These are phyloP conservation scores for Ariolimax columbianus DNA, from an alignment of 2,888 invertebrate genomes.

Conservation along the genomic window DNA sequence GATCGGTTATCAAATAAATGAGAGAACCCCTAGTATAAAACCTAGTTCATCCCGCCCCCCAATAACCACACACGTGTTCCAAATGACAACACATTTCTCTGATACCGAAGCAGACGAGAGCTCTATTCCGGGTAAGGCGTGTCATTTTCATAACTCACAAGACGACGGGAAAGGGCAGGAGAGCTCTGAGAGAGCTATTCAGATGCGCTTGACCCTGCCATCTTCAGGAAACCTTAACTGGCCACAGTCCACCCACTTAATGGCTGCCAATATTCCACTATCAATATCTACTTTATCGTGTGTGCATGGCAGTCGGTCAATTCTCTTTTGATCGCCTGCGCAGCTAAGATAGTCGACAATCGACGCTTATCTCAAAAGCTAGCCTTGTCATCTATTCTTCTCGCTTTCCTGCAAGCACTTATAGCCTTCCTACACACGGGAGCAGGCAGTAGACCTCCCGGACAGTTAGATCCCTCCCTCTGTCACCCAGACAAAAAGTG, in stretches of 20 bases:
- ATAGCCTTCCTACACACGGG: background rate
- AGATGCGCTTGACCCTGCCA: constrained; percentile 43
- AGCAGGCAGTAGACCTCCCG: constrained; percentile 34
- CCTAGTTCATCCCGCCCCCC: background rate
- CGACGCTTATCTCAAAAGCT: constrained; percentile 41
- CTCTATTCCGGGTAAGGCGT: constrained; percentile 3
- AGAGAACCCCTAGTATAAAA: background rate
- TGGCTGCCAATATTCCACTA: constrained; percentile 42
- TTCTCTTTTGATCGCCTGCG: constrained; percentile 29
- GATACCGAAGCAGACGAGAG: background rate
- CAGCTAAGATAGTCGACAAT: constrained; percentile 9
- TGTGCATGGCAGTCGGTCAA: constrained; percentile 14
- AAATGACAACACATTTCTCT: background rate
- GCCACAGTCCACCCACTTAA: constrained; percentile 51
- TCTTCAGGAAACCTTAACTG: constrained; percentile 28
- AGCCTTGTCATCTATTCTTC: constrained; percentile 34
- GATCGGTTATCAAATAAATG: background rate
- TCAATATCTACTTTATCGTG: constrained; percentile 46
- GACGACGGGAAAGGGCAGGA: constrained; percentile 4
- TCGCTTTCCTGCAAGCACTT: constrained; percentile 35
- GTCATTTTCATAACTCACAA: constrained; percentile 33
- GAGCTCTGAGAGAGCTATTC: constrained; percentile 12
- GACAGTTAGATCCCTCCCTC: constrained; percentile 31
- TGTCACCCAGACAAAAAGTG: constrained; percentile 49
- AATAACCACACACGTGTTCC: background rate